Evolutionary conservation across 2,888 invertebrate species (phyloP), one percentile per base, ranked within the genome.

Genomic region (Acanthoscelides obtectus): DNA sequence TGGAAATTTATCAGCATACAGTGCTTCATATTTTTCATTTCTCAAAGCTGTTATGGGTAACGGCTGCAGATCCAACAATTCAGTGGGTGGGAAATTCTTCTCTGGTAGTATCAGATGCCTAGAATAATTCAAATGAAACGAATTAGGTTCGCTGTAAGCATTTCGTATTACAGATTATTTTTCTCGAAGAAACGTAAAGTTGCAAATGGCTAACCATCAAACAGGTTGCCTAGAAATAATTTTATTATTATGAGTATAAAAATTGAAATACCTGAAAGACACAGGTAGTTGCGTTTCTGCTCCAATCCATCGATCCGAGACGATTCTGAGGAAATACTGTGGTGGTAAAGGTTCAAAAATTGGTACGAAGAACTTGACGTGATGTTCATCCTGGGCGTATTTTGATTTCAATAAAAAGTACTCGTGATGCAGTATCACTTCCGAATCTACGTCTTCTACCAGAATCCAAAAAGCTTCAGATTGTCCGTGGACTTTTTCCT

Each of bases 281-380:
- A 99, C 97, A 0, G 99, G 99, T 20, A 99, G 87, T 80, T 97
- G 95, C 0, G 98, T 98, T 85, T 98, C 98, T 0, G 97, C 94
- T 0, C 96, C 97, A 84, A 96, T 94, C 96, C 96, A 96, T 81
- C 95, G 90, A 83, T 96, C 96, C 0, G 96, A 95, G 0, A 96
- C 94, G 1, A 96, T 93, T 66, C 95, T 87, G 64, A 99, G 89
- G 86, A 98, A 99, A 86, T 99, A 99, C 84, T 99, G 98, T 0
- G 99, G 99, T 0, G 99, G 98, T 70, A 99, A 87, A 0, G 99
- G 99, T 83, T 99, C 99, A 85, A 98, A 99, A 25, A 99, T 95
- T 0, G 99, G 99, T 68, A 99, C 98, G 84, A 97, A 99, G 86
- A 99, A 97, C 86, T 99, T 99, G 0, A 99, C 93, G 25, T 94